Conservation (phyloP, 2,797 vertebrate species). For the Coregonus ussuriensis region DNA sequence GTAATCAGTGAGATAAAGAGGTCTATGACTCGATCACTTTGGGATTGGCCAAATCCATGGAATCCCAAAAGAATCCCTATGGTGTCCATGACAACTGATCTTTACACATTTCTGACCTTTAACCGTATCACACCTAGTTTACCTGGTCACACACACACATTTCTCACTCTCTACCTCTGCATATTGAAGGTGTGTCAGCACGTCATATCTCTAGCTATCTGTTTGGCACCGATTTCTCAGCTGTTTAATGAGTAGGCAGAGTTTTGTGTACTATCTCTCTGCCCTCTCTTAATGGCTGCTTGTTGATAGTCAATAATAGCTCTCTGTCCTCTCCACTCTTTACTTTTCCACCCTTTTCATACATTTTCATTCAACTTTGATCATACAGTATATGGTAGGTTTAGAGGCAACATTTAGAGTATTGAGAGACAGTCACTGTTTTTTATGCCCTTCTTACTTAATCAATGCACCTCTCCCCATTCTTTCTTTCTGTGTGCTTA, state of each 20-base stretch:
- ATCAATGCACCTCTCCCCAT: neutral
- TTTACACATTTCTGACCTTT: neutral
- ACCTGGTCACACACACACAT: neutral
- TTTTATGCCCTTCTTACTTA: neutral
- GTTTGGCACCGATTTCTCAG: slow-evolving; percentile 3
- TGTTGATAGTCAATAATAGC: too few relatives aligned
- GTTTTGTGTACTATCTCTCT: neutral
- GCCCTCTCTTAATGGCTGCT: neutral
- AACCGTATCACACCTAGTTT: neutral
- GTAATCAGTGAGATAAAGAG: too few relatives aligned
- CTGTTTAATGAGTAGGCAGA: neutral
- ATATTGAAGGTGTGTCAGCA: slow-evolving; percentile 10
- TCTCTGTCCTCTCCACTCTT: too few relatives aligned
- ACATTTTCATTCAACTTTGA: neutral
- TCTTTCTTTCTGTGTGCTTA: slow-evolving; percentile 37
- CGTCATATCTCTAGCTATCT: slow-evolving; percentile 8
- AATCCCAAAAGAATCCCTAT: too few relatives aligned
- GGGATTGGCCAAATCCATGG: too few relatives aligned
- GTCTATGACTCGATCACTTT: too few relatives aligned
- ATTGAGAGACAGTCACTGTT: neutral
- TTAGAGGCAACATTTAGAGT: neutral
- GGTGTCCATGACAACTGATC: too few relatives aligned
- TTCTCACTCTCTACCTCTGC: slow-evolving; percentile 7
- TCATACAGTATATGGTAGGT: neutral
- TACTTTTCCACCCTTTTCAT: neutral